Evolutionary conservation across 2,113 vertebrate genomes (phyloP), one percentile per base, ranked within the genome.

Genomic region (Sardina pilchardus): DNA sequence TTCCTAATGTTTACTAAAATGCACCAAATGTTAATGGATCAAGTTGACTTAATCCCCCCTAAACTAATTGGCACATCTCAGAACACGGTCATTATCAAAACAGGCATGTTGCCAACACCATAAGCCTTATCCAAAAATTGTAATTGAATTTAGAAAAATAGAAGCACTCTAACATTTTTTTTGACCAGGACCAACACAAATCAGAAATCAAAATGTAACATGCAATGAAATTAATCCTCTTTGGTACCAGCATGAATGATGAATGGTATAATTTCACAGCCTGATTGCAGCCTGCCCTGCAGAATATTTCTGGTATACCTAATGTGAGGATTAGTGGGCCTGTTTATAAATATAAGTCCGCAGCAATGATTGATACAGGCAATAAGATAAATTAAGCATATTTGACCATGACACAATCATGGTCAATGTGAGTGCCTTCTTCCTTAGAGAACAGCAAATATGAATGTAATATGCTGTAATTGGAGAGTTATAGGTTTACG

Each of bases 1-100:
- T 78, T 78, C 71, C 71, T 78, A 78, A 78, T 78, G 71, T 78
- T 78, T 78, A 78, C 71, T 78, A 78, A 78, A 78, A 78, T 78
- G 30, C 71, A 34, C 30, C 71, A 78, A 78, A 78, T 78, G 71
- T 78, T 78, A 78, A 78, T 78, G 71, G 71, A 78, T 36, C 71
- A 78, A 78, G 71, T 78, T 78, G 71, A 78, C 71, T 36, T 78
- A 78, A 78, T 78, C 71, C 71, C 59, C 59, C 30, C 71, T n/a
- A 78, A 78, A 78, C 71, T 78, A 78, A 78, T 78, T 78, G 71
- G 71, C 71, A 78, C 71, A 78, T 78, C 71, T 78, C 30, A 39
- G 16, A 78, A 78, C 30, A 78, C 34, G 30, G 71, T 78, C 71
- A 78, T 78, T 78, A 78, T 78, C 71, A 78, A 78, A 78, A 34